A percentile compares a stretch with the other conserved stretches of the same genome.
Conservation (phyloP, 2,113 vertebrate genomes). For the Bagarius yarrelli region DNA sequence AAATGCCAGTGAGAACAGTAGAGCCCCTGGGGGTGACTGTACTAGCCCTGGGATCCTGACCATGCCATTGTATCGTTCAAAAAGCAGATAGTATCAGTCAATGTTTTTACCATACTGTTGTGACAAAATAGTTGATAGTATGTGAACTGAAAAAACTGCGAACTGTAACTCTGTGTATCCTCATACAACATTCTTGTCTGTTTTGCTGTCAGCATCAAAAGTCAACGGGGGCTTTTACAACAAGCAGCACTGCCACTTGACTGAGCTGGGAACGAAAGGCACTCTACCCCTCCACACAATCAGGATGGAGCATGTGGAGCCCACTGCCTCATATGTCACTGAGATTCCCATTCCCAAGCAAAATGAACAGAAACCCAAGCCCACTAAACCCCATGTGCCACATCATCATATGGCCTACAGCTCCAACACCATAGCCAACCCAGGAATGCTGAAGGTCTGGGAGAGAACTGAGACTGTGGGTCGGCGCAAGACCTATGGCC, state of each 20-base stretch:
- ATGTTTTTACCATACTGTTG: not conserved
- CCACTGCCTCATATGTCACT: conserved; percentile 80
- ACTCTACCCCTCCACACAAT: conserved; percentile 87
- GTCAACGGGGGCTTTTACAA: conserved; percentile 89
- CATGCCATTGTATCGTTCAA: not conserved
- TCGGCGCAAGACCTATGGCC: conserved; percentile 82
- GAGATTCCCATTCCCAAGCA: conserved; percentile 81
- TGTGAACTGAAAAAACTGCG: conserved; percentile 6
- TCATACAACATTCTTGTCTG: conserved; percentile 44
- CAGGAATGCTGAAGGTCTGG: conserved; percentile 81
- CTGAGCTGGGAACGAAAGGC: conserved; percentile 86
- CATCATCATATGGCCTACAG: conserved; percentile 89
- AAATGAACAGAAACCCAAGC: conserved; percentile 85
- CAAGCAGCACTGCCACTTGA: conserved; percentile 84
- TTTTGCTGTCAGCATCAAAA: conserved; percentile 80
- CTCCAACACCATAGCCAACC: conserved; percentile 76
- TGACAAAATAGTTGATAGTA: not conserved
- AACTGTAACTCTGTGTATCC: not conserved
- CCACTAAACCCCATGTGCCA: conserved; percentile 64
- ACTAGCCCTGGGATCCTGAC: conserved; percentile 15
- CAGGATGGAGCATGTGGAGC: conserved; percentile 76
- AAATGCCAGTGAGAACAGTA: conserved; percentile 45
- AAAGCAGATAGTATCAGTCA: conserved; percentile 30
- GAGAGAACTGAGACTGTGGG: conserved; percentile 87
- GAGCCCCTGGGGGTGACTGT: conserved; percentile 14